Base-by-base conservation (phyloP, 2,888 invertebrate species). In the Nipponacmea schrenckii region DNA sequence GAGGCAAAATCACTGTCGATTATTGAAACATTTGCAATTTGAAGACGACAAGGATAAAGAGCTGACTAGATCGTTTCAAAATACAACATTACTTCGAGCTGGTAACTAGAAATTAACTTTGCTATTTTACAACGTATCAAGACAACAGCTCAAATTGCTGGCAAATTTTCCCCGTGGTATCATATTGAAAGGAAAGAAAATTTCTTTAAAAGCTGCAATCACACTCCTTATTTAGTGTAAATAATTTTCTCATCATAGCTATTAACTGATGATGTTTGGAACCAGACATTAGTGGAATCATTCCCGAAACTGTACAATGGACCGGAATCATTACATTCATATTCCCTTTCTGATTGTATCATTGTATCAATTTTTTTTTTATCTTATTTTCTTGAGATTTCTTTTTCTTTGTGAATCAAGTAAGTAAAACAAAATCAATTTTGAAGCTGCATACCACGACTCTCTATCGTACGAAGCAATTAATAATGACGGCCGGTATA, bases 41-140 rank as follows among this genome's bases (percentile, higher is more conserved):
- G 50, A 62, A 39, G 27, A 62, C 67, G 50, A 67, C 67, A 67
- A 62, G 67, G 67, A 20, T 44, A 67, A 67, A 67, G 50, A 17
- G 50, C 31, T 50, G 20, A 26, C 20, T 48, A 31, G 50, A 56
- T 20, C 20, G 67, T 31, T 50, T 31, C 26, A 20, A 67, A 50
- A 48, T 39, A 39, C 39, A 5, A 39, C 39, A 39, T 39, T 39
- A 39, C 8, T 8, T 39, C 39, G 39, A 39, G 39, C 39, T 39
- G 39, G 39, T 39, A 56, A 56, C 56, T 56, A 56, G 56, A 24
- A 56, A 56, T 56, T 56, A 56, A 24, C 56, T 56, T 20, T 12
- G 10, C 56, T 20, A 56, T 56, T 56, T 56, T 56, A 56, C 20
- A 24, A 56, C 56, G 24, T 56, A 56, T 56, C 56, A 56, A 56